Conservation (phyloP, 1,140 invertebrate species). For the Megathymus violae region DNA sequence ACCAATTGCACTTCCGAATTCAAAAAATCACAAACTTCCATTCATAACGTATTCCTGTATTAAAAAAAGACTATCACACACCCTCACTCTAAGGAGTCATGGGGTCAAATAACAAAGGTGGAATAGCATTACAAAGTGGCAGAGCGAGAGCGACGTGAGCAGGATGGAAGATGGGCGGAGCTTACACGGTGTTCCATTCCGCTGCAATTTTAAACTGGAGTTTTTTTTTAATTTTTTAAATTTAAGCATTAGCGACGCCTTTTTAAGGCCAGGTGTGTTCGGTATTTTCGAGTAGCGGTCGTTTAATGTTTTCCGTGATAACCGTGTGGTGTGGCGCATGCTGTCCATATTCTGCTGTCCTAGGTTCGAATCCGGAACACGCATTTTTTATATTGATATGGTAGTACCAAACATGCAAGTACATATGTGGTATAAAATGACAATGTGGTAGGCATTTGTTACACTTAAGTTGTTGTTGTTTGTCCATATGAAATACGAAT, state of each 20-base stretch:
- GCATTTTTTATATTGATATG: background rate
- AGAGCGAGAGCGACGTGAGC: slow-evolving; percentile 47
- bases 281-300: background rate
- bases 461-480: no score
- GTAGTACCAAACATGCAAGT: no score
- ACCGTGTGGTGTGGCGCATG: no score
- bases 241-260: slow-evolving; percentile 33
- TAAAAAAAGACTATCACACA: slow-evolving; percentile 47
- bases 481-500: no score
- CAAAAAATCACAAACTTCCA: slow-evolving; percentile 38
- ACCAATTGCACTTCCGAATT: slow-evolving; percentile 26
- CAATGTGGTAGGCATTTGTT: no score
- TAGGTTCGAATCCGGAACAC: background rate
- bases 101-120: slow-evolving; percentile 73
- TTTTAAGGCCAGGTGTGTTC: slow-evolving; percentile 34
- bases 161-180: slow-evolving; percentile 59
- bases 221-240: slow-evolving; percentile 53
- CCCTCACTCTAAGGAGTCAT: slow-evolving; percentile 54
- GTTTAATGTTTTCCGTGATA: background rate
- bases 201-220: slow-evolving; percentile 34
- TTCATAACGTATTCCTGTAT: slow-evolving; percentile 36
- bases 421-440: no score
- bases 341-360: no score
- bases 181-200: slow-evolving; percentile 41
- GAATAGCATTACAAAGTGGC: slow-evolving; percentile 61